Conservation (phyloP, 2,888 invertebrate species). For the Acleris literana region DNA sequence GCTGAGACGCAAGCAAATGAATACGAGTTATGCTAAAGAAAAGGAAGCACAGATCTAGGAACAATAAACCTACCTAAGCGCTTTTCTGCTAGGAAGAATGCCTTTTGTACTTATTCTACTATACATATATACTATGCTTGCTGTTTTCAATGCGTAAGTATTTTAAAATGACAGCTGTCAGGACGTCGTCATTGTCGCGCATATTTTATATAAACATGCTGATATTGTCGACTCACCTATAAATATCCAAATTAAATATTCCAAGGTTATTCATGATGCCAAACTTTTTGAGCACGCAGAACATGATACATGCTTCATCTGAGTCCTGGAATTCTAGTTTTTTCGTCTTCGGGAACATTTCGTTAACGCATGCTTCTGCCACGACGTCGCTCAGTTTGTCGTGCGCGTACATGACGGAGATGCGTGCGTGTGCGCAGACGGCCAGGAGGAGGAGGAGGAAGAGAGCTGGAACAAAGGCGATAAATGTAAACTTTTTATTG, state of each 20-base stretch:
- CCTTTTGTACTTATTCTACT: too few relatives aligned
- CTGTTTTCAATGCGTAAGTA: too few relatives aligned
- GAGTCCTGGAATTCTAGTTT: constrained; percentile 67
- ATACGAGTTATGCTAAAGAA: too few relatives aligned
- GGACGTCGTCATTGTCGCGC: too few relatives aligned
- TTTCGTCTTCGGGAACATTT: constrained; percentile 69
- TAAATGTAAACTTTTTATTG: too few relatives aligned
- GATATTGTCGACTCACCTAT: constrained; percentile 51
- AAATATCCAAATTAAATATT: constrained; percentile 68
- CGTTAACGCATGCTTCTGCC: constrained; percentile 66
- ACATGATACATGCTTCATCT: constrained; percentile 74
- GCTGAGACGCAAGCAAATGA: too few relatives aligned
- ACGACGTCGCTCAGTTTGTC: constrained; percentile 67
- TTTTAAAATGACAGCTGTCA: too few relatives aligned
- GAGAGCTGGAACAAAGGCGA: constrained; percentile 14
- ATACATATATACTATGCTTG: too few relatives aligned
- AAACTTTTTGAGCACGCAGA: constrained; percentile 72
- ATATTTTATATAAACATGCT: too few relatives aligned
- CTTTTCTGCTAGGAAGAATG: too few relatives aligned
- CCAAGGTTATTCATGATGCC: constrained; percentile 70
- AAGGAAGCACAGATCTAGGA: too few relatives aligned
- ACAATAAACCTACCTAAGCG: too few relatives aligned
- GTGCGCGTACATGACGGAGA: constrained; percentile 77
- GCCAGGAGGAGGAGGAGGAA: constrained; percentile 47
- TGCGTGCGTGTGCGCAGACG: constrained; percentile 51